Percentiles rank a stretch among this genome's conserved stretches.
phyloP scores from a whole-genome alignment of 2,888 invertebrate species.

The Chaitophorus viminalis region DNA sequence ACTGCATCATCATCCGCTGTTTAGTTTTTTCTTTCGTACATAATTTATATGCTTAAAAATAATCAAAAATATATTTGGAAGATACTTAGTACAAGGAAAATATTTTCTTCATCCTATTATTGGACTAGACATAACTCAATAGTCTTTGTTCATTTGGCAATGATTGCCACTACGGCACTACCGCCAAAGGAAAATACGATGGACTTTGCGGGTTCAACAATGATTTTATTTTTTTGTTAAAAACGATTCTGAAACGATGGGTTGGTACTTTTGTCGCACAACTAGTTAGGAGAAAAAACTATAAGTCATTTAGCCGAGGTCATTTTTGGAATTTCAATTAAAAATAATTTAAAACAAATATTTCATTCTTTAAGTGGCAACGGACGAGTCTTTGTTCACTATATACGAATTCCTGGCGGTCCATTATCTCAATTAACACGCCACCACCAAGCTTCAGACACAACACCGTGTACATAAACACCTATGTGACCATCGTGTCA shows the following conservation, averaged over 20 bases:
- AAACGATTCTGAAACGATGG: not conserved
- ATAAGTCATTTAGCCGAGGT: not conserved
- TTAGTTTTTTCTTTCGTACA: too few species aligned
- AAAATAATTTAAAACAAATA: conserved; percentile 1
- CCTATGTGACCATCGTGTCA: not conserved
- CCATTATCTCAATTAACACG: not conserved
- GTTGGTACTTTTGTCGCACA: too few species aligned
- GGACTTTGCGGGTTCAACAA: not conserved
- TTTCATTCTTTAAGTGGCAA: not conserved
- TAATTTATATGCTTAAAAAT: too few species aligned
- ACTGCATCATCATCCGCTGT: too few species aligned
- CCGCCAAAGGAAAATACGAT: not conserved
- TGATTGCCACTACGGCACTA: not conserved
- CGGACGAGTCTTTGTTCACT: not conserved
- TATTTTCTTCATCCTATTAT: too few species aligned
- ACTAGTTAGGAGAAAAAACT: not conserved
- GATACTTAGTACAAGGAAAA: too few species aligned
- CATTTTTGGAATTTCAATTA: not conserved
- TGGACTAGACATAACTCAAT: too few species aligned
- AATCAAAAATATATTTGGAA: too few species aligned
- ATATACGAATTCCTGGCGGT: not conserved
- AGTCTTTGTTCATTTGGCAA: too few species aligned
- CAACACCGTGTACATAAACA: not conserved
- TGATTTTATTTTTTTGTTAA: not conserved
- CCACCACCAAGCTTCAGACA: not conserved